phyloP scores from a whole-genome alignment of 2,797 vertebrate species.

The Myoxocephalus aenaeus region DNA sequence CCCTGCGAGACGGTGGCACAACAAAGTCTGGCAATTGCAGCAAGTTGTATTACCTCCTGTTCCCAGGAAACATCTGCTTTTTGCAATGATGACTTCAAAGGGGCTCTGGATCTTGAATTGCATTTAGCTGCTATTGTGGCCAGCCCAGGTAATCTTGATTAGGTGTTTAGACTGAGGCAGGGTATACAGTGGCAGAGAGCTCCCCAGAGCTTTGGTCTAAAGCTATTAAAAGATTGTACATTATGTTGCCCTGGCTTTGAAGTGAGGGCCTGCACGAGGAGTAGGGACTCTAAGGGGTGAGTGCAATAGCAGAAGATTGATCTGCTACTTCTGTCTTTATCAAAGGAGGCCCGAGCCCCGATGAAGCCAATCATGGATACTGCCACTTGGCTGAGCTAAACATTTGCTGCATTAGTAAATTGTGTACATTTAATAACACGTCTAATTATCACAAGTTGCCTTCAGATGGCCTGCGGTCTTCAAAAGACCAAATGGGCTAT shows the following conservation, averaged over 20 bases:
- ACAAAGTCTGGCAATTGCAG: slow-evolving; percentile 98
- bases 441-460: slow-evolving; percentile 77
- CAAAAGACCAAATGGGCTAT: slow-evolving; percentile 73
- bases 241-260: slow-evolving; percentile 99
- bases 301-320: slow-evolving; percentile 94
- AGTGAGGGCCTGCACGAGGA: slow-evolving; percentile 94
- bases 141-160: slow-evolving; percentile 96
- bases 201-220: slow-evolving; percentile 97
- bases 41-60: slow-evolving; percentile 95
- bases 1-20: slow-evolving; percentile 94
- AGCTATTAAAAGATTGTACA: slow-evolving; percentile 99
- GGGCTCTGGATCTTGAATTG: slow-evolving; percentile 95
- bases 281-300: slow-evolving; percentile 90
- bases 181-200: slow-evolving; percentile 93
- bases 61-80: slow-evolving; percentile 95
- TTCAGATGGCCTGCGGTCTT: slow-evolving; percentile 54
- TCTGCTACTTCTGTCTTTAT: slow-evolving; percentile 90
- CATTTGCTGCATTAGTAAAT: slow-evolving; percentile 87
- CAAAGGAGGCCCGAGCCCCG: slow-evolving; percentile 86
- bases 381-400: slow-evolving; percentile 78
- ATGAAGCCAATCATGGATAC: slow-evolving; percentile 85
- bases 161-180: slow-evolving; percentile 99
- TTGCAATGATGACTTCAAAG: slow-evolving; percentile 98
- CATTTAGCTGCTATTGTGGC: slow-evolving; percentile 99
- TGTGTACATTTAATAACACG: slow-evolving; percentile 84